phyloP scores from a whole-genome alignment of 2,797 vertebrate species.

The Danio jaintianensis region DNA sequence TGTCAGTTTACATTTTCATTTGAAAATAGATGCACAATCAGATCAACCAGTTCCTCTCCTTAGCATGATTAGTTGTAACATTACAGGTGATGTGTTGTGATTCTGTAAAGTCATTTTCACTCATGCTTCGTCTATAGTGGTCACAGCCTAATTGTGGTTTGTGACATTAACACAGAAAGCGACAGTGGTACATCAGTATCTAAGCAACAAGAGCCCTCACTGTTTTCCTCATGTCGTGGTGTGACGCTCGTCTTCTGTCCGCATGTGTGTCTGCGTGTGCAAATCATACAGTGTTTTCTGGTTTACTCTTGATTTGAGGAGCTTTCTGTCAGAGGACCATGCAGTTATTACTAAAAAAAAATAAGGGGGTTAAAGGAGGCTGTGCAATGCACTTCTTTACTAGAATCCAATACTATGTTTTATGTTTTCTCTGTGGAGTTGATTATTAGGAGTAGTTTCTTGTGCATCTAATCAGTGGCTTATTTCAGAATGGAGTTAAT shows the following conservation, averaged over 20 bases:
- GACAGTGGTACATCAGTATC: conserved; percentile 62
- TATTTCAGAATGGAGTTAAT: too few species aligned
- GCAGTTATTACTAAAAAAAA: too few species aligned
- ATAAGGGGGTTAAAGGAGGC: neutral
- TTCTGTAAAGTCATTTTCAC: conserved; percentile 43
- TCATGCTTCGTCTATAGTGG: conserved; percentile 52
- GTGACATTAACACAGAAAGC: conserved; percentile 56
- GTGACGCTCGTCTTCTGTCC: conserved; percentile 46
- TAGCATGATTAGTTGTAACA: neutral
- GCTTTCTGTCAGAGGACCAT: neutral
- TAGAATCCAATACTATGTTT: too few species aligned
- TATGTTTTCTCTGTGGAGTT: too few species aligned
- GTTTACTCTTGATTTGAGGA: conserved; percentile 22
- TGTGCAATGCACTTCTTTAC: neutral
- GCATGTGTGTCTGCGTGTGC: conserved; percentile 4
- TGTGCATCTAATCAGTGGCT: too few species aligned
- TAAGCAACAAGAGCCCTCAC: conserved; percentile 66
- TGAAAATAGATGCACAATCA: neutral
- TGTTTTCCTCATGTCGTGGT: conserved; percentile 62
- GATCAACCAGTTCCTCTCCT: neutral
- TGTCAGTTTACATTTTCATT: too few species aligned
- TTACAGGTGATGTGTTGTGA: conserved; percentile 26
- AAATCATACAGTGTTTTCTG: conserved; percentile 36
- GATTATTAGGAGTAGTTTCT: too few species aligned
- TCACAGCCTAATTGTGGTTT: conserved; percentile 58